Conservation (phyloP, 1,140 invertebrate genomes). For the Portunus trituberculatus region DNA sequence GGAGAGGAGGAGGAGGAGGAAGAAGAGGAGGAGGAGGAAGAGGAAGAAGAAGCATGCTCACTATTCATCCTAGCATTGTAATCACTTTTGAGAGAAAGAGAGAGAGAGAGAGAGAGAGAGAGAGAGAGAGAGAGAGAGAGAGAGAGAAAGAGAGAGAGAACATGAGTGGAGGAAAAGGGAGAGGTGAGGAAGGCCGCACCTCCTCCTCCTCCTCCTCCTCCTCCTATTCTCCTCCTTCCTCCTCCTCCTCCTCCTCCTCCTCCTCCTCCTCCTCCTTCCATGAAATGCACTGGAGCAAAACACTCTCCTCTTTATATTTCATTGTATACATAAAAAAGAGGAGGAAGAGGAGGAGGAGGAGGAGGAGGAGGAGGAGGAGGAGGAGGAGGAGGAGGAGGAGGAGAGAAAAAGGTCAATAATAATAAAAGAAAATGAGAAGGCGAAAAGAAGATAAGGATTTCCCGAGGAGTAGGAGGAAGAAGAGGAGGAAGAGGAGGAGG, state of each 20-base stretch:
- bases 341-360: neutral
- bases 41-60: neutral
- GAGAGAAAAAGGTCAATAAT: neutral
- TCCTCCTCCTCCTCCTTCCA: no score
- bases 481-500: neutral
- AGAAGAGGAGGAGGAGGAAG: no score
- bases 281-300: neutral
- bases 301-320: neutral
- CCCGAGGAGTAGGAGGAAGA: no score
- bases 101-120: slow-evolving; percentile 11
- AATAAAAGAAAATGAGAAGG: neutral
- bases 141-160: neutral
- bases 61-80: neutral
- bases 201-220: neutral
- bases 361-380: neutral
- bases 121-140: slow-evolving; percentile 20
- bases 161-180: no score
- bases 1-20: no score
- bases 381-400: neutral
- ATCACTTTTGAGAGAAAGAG: neutral
- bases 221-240: no score
- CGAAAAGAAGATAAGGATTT: neutral
- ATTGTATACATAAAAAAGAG: neutral
- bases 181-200: neutral
- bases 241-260: no score